These are phyloP conservation scores for Agrochola circellaris DNA, from an alignment of 2,888 invertebrate genomes.

Conservation along the genomic window DNA sequence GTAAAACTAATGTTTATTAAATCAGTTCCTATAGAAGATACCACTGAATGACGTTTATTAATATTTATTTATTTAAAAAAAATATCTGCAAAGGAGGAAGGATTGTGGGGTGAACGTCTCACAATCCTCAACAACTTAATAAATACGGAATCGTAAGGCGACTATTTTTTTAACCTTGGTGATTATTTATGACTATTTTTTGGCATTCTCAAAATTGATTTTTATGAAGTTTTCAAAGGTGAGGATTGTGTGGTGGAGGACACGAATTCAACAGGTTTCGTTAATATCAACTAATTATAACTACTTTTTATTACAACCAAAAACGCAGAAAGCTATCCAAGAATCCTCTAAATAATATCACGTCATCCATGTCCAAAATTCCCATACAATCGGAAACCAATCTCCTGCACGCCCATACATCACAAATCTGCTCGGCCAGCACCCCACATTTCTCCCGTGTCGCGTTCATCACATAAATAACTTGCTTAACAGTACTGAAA, in stretches of 20 bases:
- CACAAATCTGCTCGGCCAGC: constrained; percentile 54
- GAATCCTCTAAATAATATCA: background rate
- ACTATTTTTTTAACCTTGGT: too few species aligned
- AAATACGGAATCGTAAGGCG: too few species aligned
- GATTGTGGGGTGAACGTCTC: too few species aligned
- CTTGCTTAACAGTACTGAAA: constrained; percentile 66
- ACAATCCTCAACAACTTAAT: too few species aligned
- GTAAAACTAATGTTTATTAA: background rate
- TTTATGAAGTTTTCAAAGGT: too few species aligned
- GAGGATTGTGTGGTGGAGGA: too few species aligned
- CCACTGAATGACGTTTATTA: too few species aligned
- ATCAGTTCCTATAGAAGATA: background rate
- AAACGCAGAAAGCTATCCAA: background rate
- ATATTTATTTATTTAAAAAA: too few species aligned
- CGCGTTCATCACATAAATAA: constrained; percentile 71
- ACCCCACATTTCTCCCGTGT: constrained; percentile 55
- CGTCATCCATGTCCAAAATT: constrained; percentile 23
- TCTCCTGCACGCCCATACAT: constrained; percentile 50
- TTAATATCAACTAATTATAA: background rate
- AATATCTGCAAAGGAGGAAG: too few species aligned
- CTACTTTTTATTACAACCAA: background rate
- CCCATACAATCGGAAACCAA: constrained; percentile 58
- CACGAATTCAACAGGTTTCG: background rate
- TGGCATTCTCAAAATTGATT: too few species aligned
- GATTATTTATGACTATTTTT: too few species aligned